Conservation (phyloP, 2,113 vertebrate genomes). For the Cnemophilus loriae region DNA sequence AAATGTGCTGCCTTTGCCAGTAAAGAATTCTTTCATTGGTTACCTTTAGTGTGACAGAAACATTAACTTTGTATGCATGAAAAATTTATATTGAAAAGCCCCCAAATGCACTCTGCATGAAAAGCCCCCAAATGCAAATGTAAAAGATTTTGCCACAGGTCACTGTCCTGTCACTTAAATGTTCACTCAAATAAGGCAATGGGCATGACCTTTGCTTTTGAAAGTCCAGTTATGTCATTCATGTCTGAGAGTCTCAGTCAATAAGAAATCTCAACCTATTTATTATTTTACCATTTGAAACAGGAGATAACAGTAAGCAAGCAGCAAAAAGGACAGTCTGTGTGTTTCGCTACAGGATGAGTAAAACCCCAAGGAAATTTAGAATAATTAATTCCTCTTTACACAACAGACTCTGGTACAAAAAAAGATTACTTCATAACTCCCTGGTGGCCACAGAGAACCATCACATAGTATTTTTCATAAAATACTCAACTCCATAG, state of each 20-base stretch:
- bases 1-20: not conserved
- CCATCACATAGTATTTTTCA: not conserved
- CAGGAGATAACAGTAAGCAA: not conserved
- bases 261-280: not conserved
- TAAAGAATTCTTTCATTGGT: not conserved
- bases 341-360: not conserved
- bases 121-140: not conserved
- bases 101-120: not conserved
- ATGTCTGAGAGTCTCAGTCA: not conserved
- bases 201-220: not conserved
- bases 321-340: not conserved
- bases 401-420: not conserved
- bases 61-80: not conserved
- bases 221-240: not conserved
- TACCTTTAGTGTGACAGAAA: not conserved
- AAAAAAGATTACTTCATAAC: not conserved
- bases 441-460: not conserved
- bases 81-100: not conserved
- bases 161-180: conserved; percentile 2
- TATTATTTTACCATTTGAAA: not conserved
- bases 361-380: not conserved
- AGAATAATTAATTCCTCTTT: not conserved
- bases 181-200: not conserved
- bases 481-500: not conserved
- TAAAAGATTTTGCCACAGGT: conserved; percentile 5